Conservation (phyloP, 92 coral and sea anemone species). For the Plumapathes pennacea region DNA sequence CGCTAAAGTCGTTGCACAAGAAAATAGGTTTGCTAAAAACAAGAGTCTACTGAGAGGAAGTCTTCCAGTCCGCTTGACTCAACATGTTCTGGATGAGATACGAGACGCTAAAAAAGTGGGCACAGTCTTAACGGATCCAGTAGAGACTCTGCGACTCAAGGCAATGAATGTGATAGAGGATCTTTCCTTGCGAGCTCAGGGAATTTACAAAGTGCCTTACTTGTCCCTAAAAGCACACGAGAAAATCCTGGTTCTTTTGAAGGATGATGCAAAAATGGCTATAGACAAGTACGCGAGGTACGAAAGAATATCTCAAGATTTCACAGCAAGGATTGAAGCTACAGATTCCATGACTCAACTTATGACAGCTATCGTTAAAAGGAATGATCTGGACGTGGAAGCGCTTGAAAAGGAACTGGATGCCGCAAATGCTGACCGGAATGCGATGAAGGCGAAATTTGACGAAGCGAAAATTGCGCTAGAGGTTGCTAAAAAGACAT, state of each 20-base stretch:
- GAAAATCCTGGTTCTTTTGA: slow-evolving; percentile 29
- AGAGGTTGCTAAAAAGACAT: slow-evolving; percentile 22
- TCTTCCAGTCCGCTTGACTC: slow-evolving; percentile 25
- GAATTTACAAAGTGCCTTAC: slow-evolving; percentile 32
- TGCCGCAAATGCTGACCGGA: slow-evolving; percentile 12
- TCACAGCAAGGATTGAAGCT: slow-evolving; percentile 32
- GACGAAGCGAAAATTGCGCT: slow-evolving; percentile 21
- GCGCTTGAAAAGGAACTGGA: slow-evolving; percentile 22
- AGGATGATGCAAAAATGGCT: slow-evolving; percentile 59
- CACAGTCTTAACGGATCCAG: neutral
- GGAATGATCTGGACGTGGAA: slow-evolving; percentile 33
- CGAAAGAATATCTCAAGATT: slow-evolving; percentile 19
- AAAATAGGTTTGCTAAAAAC: slow-evolving; percentile 4
- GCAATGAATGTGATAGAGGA: slow-evolving; percentile 22
- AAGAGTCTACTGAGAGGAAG: slow-evolving; percentile 25
- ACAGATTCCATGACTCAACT: slow-evolving; percentile 40
- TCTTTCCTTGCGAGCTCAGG: slow-evolving; percentile 23
- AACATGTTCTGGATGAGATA: slow-evolving; percentile 27
- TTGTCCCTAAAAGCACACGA: slow-evolving; percentile 51
- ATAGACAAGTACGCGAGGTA: slow-evolving; percentile 44
- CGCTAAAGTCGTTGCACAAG: slow-evolving; percentile 47
- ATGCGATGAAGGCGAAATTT: slow-evolving; percentile 20
- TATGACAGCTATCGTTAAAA: slow-evolving; percentile 44
- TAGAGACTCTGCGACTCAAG: slow-evolving; percentile 10
- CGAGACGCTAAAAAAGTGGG: slow-evolving; percentile 7